Evolutionary conservation across 2,888 invertebrate genomes (phyloP), one percentile per base, ranked within the genome.

Genomic region (Dryococelus australis): DNA sequence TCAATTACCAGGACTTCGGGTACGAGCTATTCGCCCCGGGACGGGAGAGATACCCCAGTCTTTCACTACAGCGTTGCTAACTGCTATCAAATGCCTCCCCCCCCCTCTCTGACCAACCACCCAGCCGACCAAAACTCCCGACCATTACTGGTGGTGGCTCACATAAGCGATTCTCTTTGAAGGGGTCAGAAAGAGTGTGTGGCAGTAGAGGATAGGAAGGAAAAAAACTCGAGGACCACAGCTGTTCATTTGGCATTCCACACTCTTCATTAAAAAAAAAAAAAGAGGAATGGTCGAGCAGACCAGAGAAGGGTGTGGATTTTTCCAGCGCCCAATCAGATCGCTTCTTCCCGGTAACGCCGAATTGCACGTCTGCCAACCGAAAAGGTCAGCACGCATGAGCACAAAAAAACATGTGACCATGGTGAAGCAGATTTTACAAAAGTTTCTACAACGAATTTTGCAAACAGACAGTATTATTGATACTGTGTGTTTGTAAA

Each of bases 81-180:
- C 65, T 65, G 65, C 65, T 65, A 9, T 65, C 65, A 20, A 65
- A 65, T 65, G 24, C 16, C 65, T 16, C 65, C 20, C 16, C 65
- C 65, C 16, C 65, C 20, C 5, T 65, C 65, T 20, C 65, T 16
- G 24, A n/a, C 65, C 16, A 65, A 65, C 20, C 65, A 12, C 65
- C 24, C 10, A 24, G 65, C 5, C 47, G 47, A 47, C 47, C 47
- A 47, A n/a, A 47, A 47, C 47, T 47, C 47, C 65, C 65, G 65
- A 13, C 65, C 65, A 65, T 65, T 65, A 65, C 65, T 16, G 65
- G 10, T 65, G 20, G 65, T 24, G 65, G 65, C 24, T 65, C 65
- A 24, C 65, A 65, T 65, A 65, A 65, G 65, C 65, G 65, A 65
- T 65, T 65, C 65, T 20, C 65, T 65, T 65, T 65, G 65, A 65